Base-by-base conservation (phyloP, 2,113 vertebrate genomes). In the Podilymbus podiceps region DNA sequence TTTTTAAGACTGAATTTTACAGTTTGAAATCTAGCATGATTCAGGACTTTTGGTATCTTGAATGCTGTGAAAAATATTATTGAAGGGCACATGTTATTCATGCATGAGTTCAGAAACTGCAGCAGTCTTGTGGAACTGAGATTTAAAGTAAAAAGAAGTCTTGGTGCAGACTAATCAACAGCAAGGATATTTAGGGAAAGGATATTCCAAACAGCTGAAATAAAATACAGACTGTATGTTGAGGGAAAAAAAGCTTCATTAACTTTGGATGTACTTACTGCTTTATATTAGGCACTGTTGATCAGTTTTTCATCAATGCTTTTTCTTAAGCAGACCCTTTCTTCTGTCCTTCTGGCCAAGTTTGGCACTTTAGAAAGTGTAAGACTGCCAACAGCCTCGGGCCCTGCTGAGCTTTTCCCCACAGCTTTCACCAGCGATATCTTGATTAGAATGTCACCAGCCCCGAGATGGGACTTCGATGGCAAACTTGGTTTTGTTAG, bases 1-100 rank as follows among this genome's bases (percentile, higher is more conserved):
- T 33, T 92, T 92, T 86, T 75, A 64, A 68, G 56, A 42, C 20
- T 58, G 62, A 77, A 90, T 82, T 85, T 73, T 91, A n/a, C 20
- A 56, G 68, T 60, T 81, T 49, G 52, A 92, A 90, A 77, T 74
- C n/a, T 23, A 67, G 59, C 21, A 53, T 0, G 0, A 56, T 52
- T 69, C 67, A 74, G 46, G 67, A 55, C 8, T 59, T 90, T 8
- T 40, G 15, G 24, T 44, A 53, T 9, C 44, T 42, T 53, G 52
- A 78, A 72, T 8, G 30, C 14, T n/a, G 46, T 69, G 46, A 44
- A 93, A 89, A 95, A 42, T 15, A 46, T 40, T 58, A n/a, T 22
- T 30, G 52, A 77, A 93, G 15, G 59, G 85, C 38, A 66, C 55
- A 27, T n/a, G 18, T 38, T 69, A 73, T 11, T 60, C 28, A 30